Evolutionary conservation across 2,797 vertebrate species (phyloP).

Genomic region (Paguma larvata): DNA sequence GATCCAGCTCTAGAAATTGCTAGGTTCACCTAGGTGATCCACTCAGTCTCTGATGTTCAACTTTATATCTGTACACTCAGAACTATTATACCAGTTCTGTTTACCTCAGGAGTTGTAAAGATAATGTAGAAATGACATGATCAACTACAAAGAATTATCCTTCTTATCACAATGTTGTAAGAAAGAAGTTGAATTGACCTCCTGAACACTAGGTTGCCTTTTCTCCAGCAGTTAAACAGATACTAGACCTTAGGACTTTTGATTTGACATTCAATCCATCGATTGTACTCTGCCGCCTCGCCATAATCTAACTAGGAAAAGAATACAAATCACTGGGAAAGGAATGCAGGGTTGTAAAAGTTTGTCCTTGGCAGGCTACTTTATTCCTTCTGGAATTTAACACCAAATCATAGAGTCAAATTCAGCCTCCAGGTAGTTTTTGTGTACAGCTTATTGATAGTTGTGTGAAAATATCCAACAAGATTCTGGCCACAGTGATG

Average conservation of each 20-base stretch:
- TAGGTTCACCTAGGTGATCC: neutral
- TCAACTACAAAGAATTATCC: constrained; percentile 50
- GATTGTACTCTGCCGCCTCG: neutral
- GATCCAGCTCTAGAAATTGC: neutral
- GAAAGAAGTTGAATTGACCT: constrained; percentile 11
- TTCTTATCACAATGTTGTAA: constrained; percentile 48
- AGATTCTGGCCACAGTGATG: neutral
- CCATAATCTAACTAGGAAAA: constrained; percentile 69
- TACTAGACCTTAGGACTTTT: constrained; percentile 64
- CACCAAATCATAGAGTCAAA: neutral
- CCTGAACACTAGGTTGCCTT: neutral
- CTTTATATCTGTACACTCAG: neutral
- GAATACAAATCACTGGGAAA: neutral
- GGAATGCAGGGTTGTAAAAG: constrained; percentile 62
- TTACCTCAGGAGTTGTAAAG: constrained; percentile 50
- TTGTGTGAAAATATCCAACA: neutral
- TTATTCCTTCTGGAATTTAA: constrained; percentile 52
- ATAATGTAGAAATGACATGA: neutral
- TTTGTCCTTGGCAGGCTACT: constrained; percentile 56
- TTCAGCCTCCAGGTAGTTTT: constrained; percentile 30
- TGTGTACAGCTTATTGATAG: neutral
- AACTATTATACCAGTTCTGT: neutral
- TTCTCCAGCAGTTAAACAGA: constrained; percentile 4
- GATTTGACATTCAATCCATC: neutral
- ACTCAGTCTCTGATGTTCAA: neutral